Conservation (phyloP, 1,140 invertebrate genomes). For the Zaprionus tsacasi region DNA sequence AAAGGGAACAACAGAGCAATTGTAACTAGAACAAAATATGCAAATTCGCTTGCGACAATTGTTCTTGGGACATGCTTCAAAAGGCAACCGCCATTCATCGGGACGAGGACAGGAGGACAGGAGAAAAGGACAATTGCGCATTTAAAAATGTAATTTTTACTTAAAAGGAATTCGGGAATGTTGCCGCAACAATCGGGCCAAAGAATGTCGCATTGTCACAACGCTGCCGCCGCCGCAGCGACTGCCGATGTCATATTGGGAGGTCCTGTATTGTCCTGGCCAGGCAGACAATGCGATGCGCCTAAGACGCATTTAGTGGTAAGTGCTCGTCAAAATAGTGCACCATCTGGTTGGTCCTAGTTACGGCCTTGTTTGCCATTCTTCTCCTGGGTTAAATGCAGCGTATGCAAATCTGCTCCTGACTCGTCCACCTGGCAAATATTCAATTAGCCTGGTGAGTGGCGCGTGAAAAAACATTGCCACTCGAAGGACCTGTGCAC, state of each 20-base stretch:
- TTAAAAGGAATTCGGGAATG: conserved; percentile 63
- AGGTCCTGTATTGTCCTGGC: conserved; percentile 63
- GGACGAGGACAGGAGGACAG: conserved; percentile 44
- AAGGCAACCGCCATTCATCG: conserved; percentile 43
- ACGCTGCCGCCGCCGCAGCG: conserved; percentile 20
- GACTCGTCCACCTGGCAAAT: conserved; percentile 60
- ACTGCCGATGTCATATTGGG: conserved; percentile 72
- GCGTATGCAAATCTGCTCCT: conserved; percentile 40
- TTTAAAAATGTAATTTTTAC: conserved; percentile 75
- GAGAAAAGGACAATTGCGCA: conserved; percentile 80
- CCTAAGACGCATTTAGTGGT: conserved; percentile 69
- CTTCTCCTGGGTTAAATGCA: conserved; percentile 49
- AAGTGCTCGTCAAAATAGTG: conserved; percentile 60
- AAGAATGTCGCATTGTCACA: conserved; percentile 59
- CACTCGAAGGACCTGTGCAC: conserved; percentile 24
- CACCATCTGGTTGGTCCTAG: conserved; percentile 8
- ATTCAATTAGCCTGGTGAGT: conserved; percentile 70
- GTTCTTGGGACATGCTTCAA: conserved; percentile 62
- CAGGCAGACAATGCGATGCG: conserved; percentile 31
- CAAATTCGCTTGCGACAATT: conserved; percentile 62
- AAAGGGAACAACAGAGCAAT: conserved; percentile 2
- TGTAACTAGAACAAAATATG: conserved; percentile 66
- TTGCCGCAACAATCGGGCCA: conserved; percentile 56
- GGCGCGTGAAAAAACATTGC: conserved; percentile 59
- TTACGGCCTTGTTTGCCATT: conserved; percentile 13